Base-by-base conservation (phyloP, 2,797 vertebrate genomes). In the Salmo trutta region DNA sequence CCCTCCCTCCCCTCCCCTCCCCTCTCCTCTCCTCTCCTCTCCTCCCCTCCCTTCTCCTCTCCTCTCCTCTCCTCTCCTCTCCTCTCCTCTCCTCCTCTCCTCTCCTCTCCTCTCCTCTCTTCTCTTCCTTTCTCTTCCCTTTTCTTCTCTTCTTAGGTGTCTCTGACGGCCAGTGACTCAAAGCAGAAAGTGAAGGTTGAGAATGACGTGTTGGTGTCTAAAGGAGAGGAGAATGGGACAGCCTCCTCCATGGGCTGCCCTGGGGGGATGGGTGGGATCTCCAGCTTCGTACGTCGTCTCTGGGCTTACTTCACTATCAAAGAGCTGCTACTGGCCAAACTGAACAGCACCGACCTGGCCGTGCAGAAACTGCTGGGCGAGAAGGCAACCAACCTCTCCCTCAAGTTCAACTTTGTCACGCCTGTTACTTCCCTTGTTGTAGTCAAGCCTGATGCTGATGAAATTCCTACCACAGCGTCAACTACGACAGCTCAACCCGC, bases 221-320 rank as follows among this genome's bases (percentile, higher is more conserved):
- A 82, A 0, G 29, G 75, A 19, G 77, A 84, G 7, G 77, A 19
- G 27, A 94, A 93, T 1, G 76, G 17, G 5, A 94, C 90, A 0
- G 31, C 56, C 17, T 73, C 17, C 14, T 79, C 36, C 5, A 47
- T 85, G 0, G 86, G 86, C 33, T 96, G 94, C 80, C 82, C 82
- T 0, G 84, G 56, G 0, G 83, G 69, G 4, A 70, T 84, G 0
- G 88, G 84, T 0, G 88, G 94, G 1, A 88, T 92, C 69, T 86
- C 90, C 19, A 94, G 80, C 81, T 95, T 96, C 71, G 94, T 96
- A 29, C 87, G 79, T 33, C 93, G 93, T 12, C 94, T 97, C 41
- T 97, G 95, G 96, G 96, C 96, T 0, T 96, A 96, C 78, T 93
- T 94, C 78, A 97, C 96, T 56, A 96, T 96, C 86, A 95, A 95